A percentile compares a stretch with the other conserved stretches of the same genome.
Conservation (phyloP, 2,888 invertebrate genomes). For the Diogma glabrata region DNA sequence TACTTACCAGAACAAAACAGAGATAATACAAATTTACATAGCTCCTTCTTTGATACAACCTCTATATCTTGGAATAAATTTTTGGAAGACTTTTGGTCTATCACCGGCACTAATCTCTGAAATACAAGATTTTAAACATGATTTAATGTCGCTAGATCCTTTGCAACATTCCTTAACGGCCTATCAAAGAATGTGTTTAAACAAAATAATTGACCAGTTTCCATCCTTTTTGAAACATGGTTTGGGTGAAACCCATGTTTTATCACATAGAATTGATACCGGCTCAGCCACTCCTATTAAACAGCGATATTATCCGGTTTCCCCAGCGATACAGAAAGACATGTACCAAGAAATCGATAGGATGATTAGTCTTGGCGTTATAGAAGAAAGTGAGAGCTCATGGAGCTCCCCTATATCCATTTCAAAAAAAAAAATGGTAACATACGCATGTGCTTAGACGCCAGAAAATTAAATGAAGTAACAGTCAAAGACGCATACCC, state of each 20-base stretch:
- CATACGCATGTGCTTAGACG: no score
- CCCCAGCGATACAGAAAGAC: slow-evolving; percentile 12
- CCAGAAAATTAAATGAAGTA: slow-evolving; percentile 20
- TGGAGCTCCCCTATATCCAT: slow-evolving; percentile 15
- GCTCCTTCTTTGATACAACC: no score
- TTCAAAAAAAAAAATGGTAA: no score
- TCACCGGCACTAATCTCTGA: slow-evolving; percentile 9
- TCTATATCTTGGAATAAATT: slow-evolving; percentile 14
- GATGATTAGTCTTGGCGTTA: slow-evolving; percentile 10
- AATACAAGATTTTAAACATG: no score
- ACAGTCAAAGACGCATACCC: slow-evolving; percentile 23
- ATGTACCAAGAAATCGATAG: slow-evolving; percentile 9
- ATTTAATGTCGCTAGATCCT: no score
- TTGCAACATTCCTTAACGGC: no score
- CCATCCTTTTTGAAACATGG: no score
- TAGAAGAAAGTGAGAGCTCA: slow-evolving; percentile 11
- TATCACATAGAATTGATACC: slow-evolving; percentile 12
- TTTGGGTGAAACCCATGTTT: slow-evolving; percentile 11
- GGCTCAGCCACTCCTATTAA: slow-evolving; percentile 10
- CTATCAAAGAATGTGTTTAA: no score
- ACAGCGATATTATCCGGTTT: slow-evolving; percentile 10
- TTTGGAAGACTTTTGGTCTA: slow-evolving; percentile 12
- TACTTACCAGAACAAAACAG: no score
- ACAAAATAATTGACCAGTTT: no score
- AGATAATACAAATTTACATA: no score